These are phyloP conservation scores for Ploceus nigricollis DNA, from an alignment of 2,113 vertebrate species.

Conservation along the genomic window DNA sequence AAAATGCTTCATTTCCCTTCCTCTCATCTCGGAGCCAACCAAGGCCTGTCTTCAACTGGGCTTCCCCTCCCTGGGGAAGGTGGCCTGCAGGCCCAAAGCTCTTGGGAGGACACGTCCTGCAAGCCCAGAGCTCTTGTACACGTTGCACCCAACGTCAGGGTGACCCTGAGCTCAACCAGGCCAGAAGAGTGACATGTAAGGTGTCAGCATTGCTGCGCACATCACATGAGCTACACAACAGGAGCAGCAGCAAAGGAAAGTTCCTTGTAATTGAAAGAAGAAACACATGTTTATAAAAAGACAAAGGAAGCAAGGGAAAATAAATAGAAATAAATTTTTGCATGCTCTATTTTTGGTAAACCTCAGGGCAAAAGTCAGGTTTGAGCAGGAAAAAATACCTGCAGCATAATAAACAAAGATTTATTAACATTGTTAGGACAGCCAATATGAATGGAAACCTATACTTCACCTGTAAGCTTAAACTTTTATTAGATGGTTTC, in stretches of 20 bases:
- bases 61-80: rapidly evolving
- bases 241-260: neutral
- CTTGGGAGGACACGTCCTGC: neutral
- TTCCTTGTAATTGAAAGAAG: neutral
- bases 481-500: neutral
- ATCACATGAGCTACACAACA: neutral
- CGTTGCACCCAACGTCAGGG: rapidly evolving
- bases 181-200: neutral
- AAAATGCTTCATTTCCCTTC: neutral
- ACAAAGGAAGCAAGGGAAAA: neutral
- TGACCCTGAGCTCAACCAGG: neutral
- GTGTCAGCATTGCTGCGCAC: neutral
- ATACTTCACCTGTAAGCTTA: neutral
- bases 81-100: no score
- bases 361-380: neutral
- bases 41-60: rapidly evolving
- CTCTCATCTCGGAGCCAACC: neutral
- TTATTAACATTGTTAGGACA: neutral
- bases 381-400: neutral
- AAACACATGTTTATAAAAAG: neutral
- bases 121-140: neutral
- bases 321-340: neutral
- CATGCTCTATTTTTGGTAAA: neutral
- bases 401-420: neutral
- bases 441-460: neutral